Conservation (phyloP, 1,140 invertebrate species). For the Pemphigus obesinymphae region DNA sequence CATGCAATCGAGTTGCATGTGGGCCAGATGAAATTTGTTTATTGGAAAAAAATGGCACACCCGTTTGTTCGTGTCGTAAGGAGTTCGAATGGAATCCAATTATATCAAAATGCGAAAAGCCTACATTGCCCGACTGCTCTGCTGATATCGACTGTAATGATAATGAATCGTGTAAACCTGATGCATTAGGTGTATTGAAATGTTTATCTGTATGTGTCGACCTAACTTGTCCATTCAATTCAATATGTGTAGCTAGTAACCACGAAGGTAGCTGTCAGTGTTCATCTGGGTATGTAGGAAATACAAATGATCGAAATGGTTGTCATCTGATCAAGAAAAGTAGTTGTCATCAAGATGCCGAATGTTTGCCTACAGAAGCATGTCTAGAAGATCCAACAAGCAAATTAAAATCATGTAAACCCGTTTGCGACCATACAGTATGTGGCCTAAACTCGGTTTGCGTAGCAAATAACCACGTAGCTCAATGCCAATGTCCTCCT, state of each 20-base stretch:
- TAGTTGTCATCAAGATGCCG: constrained; percentile 57
- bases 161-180: constrained; percentile 67
- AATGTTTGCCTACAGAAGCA: constrained; percentile 63
- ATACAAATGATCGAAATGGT: constrained; percentile 79
- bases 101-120: constrained; percentile 73
- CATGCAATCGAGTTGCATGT: constrained; percentile 73
- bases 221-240: constrained; percentile 77
- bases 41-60: constrained; percentile 60
- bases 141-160: constrained; percentile 66
- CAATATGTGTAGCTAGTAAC: constrained; percentile 74
- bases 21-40: constrained; percentile 74
- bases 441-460: constrained; percentile 84
- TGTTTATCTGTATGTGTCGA: constrained; percentile 70
- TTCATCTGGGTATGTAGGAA: constrained; percentile 73
- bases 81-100: constrained; percentile 78
- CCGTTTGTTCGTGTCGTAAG: constrained; percentile 70
- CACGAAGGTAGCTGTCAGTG: constrained; percentile 73
- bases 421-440: constrained; percentile 59
- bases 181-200: constrained; percentile 78
- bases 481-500: constrained; percentile 71
- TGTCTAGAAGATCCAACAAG: constrained; percentile 54
- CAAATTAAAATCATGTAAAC: constrained; percentile 83
- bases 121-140: constrained; percentile 73
- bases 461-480: constrained; percentile 66
- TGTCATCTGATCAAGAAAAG: constrained; percentile 59